Base-by-base conservation (phyloP, 2,797 vertebrate genomes). In the Lutjanus argentimaculatus region DNA sequence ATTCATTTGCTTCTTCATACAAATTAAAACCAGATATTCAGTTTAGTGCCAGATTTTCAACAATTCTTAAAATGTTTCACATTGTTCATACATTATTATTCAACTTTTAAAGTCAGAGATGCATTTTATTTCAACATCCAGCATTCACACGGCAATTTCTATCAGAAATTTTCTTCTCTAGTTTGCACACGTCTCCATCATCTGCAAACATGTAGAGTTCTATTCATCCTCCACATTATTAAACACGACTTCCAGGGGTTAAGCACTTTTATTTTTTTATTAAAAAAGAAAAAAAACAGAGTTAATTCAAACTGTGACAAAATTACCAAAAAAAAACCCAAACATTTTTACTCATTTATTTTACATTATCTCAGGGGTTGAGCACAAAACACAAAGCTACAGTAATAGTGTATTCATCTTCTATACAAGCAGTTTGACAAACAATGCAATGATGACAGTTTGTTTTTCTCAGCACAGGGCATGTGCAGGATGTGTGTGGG, bases 351-450 rank as follows among this genome's bases (percentile, higher is more conserved):
- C 45, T 84, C 43, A 79, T 86, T 89, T 73, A 77, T 88, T 88
- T 86, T 83, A 92, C 85, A 82, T 90, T 82, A 90, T 87, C 59
- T 80, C 73, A 72, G 70, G 57, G 2, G 17, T 75, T 15, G 6
- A 80, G 76, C 84, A 36, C 30, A 81, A 84, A 57, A 80, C 64
- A 91, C 63, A 88, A 76, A 86, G 63, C 78, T 70, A 82, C 68
- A 86, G 46, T 65, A 59, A 93, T 92, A 92, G 92, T 93, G 92
- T 93, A 81, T 89, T 86, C 1, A 80, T 71, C 59, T 88, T 82
- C 55, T 90, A 71, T 87, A 85, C 85, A 93, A 87, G 78, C 81
- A 92, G 82, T 86, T 91, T 91, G 62, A 84, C 9, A 72, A 77
- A 86, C 75, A 80, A 25, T 82, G 61, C 8, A 78, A 57, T 63